Base-by-base conservation (phyloP, 2,113 vertebrate species). In the Barnardius zonarius region DNA sequence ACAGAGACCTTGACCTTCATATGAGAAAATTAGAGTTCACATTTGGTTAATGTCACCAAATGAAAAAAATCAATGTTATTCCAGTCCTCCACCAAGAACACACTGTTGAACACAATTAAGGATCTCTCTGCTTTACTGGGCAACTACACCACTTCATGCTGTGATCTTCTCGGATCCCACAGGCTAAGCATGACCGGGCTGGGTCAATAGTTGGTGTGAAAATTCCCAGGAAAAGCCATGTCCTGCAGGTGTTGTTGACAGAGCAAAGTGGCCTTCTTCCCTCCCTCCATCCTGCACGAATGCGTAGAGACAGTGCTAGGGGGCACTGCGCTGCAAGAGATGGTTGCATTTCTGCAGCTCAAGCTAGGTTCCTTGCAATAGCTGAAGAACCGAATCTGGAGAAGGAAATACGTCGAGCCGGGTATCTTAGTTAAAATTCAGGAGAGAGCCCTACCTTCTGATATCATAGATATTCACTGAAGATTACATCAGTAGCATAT, bases 241-340 rank as follows among this genome's bases (percentile, higher is more conserved):
- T 86, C 39, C 46, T 37, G 69, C 92, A 84, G 93, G 92, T 93
- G 90, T 1, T 83, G 61, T 14, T 77, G 82, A 0, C 86, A 12
- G 90, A 84, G 77, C 43, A 1, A 25, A 20, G 75, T 3, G 52
- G 17, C 67, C 43, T 22, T 10, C 37, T 75, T 35, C 24, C 20
- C 43, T 33, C 27, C 18, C 33, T 78, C n/a, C 13, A 0, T 20
- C 13, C 35, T 3, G 63, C 86, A 7, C 13, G 44, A 39, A 49
- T 84, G 81, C 83, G 90, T 10, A 31, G 44, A 46, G 48, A 64
- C 90, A 72, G 92, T 93, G 98, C 97, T 97, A 98, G 98, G 92
- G 97, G 98, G 98, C 96, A 94, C 97, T 97, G 87, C 41, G 12
- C 93, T 95, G 93, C 98, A 97, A 97, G 95, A 49, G 89, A 98